Evolutionary conservation across 2,113 vertebrate genomes (phyloP), one percentile per base, ranked within the genome.

Genomic region (Pituophis catenifer): DNA sequence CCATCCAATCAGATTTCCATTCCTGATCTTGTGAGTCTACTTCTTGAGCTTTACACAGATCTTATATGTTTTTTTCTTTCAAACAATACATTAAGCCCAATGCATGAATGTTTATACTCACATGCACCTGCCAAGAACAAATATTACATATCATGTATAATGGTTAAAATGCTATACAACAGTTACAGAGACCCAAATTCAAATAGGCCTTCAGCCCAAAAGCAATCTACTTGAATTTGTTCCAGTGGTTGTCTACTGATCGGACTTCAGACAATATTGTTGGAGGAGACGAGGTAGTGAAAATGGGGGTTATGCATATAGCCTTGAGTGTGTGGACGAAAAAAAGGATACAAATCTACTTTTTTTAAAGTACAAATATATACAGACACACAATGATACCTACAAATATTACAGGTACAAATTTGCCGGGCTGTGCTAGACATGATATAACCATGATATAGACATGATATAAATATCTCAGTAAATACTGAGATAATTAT

Each of bases 401-500:
- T 70, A n/a, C 44, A 65, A 38, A 26, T 38, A 29, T 44, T 26
- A 38, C 48, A 65, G n/a, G 52, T 70, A 50, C 29, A 38, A 5
- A 33, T 44, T 52, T 50, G 44, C 4, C 17, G 6, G 50, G 23
- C 15, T 50, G 26, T 65, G 9, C 86, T 94, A 75, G 87, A 91
- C 94, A 21, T 94, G 95, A 93, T 19, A 58, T 38, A 38, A 38
- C 0, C 21, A 6, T 33, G 65, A 53, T 53, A 53, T 95, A 70
- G 86, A 91, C 94, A 21, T 94, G 95, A 93, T 19, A 57, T 33
- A 21, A 33, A 0, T 11, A 7, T 38, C 15, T 55, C n/a, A 88
- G 89, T 85, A 48, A 58, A 90, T 92, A 87, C 95, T 93, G 90
- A 81, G 1, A 81, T 91, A 88, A 95, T 92, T 53, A 86, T 33